A percentile compares a stretch with the other conserved stretches of the same genome.
These are phyloP conservation scores for Poecilia gillii DNA, from an alignment of 2,797 vertebrate genomes.

Conservation along the genomic window DNA sequence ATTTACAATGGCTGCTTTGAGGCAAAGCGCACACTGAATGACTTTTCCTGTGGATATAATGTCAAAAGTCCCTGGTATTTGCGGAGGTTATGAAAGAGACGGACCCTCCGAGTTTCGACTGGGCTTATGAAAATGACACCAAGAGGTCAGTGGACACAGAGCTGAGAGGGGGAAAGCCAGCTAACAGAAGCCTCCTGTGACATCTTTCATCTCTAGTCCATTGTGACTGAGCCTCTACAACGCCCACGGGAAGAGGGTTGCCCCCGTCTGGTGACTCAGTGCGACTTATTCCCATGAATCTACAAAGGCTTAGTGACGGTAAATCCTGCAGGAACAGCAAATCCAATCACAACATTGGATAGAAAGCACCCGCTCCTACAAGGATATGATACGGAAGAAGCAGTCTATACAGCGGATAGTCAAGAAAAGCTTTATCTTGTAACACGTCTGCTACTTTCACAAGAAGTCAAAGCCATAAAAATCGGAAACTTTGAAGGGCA, in stretches of 20 bases:
- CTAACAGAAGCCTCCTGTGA: constrained; percentile 47
- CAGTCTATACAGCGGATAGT: constrained; percentile 53
- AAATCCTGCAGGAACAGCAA: constrained; percentile 41
- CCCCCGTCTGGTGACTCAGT: constrained; percentile 58
- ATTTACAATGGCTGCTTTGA: constrained; percentile 65
- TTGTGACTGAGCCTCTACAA: constrained; percentile 57
- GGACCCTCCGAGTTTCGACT: constrained; percentile 30
- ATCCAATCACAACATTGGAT: constrained; percentile 53
- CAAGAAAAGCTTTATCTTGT: constrained; percentile 33
- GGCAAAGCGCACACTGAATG: constrained; percentile 30
- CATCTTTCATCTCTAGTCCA: constrained; percentile 70
- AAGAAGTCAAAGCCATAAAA: constrained; percentile 3
- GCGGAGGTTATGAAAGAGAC: constrained; percentile 42
- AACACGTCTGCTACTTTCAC: constrained; percentile 12
- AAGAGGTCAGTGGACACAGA: constrained; percentile 50
- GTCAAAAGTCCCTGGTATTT: constrained; percentile 61
- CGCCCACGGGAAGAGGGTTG: constrained; percentile 49
- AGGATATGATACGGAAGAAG: constrained; percentile 31
- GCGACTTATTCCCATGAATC: constrained; percentile 23
- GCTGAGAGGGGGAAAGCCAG: constrained; percentile 13
- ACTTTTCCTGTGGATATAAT: constrained; percentile 37
- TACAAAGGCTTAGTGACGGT: constrained; percentile 20
- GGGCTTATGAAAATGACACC: constrained; percentile 60
- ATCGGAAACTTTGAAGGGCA: constrained; percentile 1
- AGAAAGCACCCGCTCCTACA: constrained; percentile 21